Conservation (phyloP, 1,140 invertebrate species). For the Chymomyza costata region DNA sequence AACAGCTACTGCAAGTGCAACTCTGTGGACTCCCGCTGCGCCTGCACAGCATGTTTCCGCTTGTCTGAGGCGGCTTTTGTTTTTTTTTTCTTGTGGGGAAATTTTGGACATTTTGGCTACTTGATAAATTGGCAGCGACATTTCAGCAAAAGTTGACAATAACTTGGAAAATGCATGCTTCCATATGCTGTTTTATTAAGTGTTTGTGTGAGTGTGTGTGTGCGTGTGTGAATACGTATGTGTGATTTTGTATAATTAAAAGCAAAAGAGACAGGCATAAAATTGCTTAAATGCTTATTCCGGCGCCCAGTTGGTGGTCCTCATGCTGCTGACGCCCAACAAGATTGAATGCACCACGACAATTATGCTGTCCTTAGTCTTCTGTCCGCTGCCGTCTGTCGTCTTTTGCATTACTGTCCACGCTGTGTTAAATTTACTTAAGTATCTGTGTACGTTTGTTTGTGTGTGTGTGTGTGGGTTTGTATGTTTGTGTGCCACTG, state of each 20-base stretch:
- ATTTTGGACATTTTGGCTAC: constrained; percentile 26
- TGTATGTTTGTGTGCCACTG: not conserved
- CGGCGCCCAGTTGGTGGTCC: constrained; percentile 48
- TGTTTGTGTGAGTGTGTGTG: constrained; percentile 10
- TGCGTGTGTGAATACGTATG: constrained; percentile 13
- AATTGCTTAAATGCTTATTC: constrained; percentile 56
- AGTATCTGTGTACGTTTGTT: constrained; percentile 8
- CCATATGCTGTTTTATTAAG: no score
- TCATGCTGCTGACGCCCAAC: constrained; percentile 13
- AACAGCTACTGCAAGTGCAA: no score
- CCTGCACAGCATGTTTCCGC: constrained; percentile 26
- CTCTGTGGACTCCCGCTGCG: no score
- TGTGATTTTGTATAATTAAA: constrained; percentile 59
- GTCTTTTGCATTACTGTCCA: no score
- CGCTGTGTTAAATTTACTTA: constrained; percentile 31
- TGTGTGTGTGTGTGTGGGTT: constrained; percentile 13
- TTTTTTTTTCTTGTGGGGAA: no score
- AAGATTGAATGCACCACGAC: constrained; percentile 59
- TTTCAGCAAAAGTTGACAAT: constrained; percentile 68
- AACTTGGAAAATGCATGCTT: constrained; percentile 44
- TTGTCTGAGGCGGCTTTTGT: no score
- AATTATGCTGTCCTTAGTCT: constrained; percentile 66
- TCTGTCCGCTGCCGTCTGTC: no score
- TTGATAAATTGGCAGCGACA: constrained; percentile 70
- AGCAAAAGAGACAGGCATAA: constrained; percentile 53